These are phyloP conservation scores for Agriotes lineatus DNA, from an alignment of 2,888 invertebrate genomes.

Conservation along the genomic window DNA sequence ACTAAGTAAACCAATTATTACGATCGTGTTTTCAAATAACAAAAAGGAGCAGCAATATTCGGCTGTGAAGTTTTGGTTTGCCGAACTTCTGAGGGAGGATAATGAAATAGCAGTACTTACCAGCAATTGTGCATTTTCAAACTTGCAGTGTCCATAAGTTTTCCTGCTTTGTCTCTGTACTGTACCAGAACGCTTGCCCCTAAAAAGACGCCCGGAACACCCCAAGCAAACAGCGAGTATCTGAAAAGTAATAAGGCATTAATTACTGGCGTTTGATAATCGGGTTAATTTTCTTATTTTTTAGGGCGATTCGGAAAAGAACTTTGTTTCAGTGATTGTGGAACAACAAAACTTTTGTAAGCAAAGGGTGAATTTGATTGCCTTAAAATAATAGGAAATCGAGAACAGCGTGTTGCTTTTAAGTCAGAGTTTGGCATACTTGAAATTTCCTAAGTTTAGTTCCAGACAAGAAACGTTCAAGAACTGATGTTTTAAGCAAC, in stretches of 20 bases:
- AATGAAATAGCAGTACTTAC: constrained; percentile 59
- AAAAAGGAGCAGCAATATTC: constrained; percentile 1
- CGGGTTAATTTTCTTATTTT: background rate
- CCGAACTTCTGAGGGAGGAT: background rate
- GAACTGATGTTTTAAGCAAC: too few species aligned
- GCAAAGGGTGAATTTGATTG: too few species aligned
- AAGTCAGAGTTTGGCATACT: too few species aligned
- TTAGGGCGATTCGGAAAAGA: too few species aligned
- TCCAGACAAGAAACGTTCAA: too few species aligned
- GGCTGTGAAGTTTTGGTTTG: background rate
- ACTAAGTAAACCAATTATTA: constrained; percentile 16
- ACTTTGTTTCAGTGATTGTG: too few species aligned
- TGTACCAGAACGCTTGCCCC: constrained; percentile 69
- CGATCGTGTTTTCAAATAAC: constrained; percentile 2
- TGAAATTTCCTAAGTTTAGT: too few species aligned
- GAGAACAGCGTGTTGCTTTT: too few species aligned
- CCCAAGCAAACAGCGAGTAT: constrained; percentile 76
- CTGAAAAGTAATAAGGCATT: constrained; percentile 55
- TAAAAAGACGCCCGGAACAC: constrained; percentile 71
- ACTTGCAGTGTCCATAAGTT: constrained; percentile 66
- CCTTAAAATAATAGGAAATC: too few species aligned
- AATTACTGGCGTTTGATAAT: background rate
- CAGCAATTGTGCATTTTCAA: constrained; percentile 70
- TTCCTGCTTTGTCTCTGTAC: constrained; percentile 66
- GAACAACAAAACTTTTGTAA: too few species aligned